Conservation (phyloP, 2,113 vertebrate genomes). For the Passer domesticus region DNA sequence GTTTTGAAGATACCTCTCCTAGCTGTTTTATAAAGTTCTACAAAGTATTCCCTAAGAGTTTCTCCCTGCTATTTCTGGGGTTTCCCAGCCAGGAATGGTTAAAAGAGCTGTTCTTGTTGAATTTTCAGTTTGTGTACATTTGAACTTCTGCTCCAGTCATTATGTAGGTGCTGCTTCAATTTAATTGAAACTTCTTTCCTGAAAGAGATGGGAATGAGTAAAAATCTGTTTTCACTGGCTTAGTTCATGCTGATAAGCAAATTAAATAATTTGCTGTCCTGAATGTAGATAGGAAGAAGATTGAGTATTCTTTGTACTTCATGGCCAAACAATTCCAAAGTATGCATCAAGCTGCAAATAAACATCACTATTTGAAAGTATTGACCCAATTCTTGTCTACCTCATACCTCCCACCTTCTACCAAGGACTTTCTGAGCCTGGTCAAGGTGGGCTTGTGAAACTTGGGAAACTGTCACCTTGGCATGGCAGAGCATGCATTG, state of each 20-base stretch:
- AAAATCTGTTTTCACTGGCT: neutral
- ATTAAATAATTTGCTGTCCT: neutral
- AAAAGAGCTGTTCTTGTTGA: neutral
- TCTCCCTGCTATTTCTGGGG: fast-evolving
- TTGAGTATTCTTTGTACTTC: neutral
- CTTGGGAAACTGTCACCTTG: neutral
- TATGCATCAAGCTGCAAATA: neutral
- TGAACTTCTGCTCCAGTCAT: neutral
- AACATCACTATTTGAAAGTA: neutral
- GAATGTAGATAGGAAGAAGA: neutral
- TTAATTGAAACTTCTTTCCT: neutral
- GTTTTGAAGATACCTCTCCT: neutral
- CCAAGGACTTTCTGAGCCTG: neutral
- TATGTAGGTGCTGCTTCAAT: neutral
- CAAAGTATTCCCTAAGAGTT: neutral
- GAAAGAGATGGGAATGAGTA: neutral
- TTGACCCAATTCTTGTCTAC: neutral
- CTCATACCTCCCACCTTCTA: neutral
- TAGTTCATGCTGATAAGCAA: neutral
- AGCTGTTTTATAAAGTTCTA: neutral
- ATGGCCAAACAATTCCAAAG: neutral
- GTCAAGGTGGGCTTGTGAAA: too few relatives aligned
- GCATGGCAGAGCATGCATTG: neutral
- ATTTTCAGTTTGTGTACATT: neutral
- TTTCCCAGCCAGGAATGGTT: neutral